Conservation (phyloP, 2,113 vertebrate species). For the Prolemur simus region DNA sequence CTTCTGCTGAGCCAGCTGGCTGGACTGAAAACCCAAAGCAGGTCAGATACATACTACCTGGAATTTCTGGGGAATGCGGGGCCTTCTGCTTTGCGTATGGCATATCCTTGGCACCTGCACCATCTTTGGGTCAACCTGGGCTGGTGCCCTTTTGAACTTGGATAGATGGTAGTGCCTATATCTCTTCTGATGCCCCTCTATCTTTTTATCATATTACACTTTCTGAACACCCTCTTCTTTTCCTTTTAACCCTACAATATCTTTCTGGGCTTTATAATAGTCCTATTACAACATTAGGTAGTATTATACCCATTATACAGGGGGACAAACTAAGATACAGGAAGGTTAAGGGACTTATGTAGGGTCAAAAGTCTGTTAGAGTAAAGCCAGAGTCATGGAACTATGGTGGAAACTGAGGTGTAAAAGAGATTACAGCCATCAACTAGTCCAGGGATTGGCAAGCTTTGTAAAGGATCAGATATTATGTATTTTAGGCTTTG, state of each 20-base stretch:
- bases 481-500: background rate
- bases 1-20: background rate
- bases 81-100: background rate
- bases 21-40: background rate
- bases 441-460: rapidly evolving
- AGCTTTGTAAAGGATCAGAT: background rate
- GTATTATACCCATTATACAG: background rate
- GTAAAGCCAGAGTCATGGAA: background rate
- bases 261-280: background rate
- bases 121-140: background rate
- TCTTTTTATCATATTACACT: background rate
- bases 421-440: background rate
- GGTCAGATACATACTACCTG: background rate
- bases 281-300: background rate
- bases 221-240: background rate
- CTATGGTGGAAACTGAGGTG: background rate
- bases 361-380: background rate
- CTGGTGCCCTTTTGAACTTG: background rate
- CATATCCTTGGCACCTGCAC: background rate
- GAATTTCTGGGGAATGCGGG: background rate
- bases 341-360: background rate
- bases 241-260: background rate
- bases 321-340: background rate
- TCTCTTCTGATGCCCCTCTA: too few species aligned
- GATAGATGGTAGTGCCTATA: background rate